Percentiles rank a stretch among this genome's conserved stretches.
phyloP scores from a whole-genome alignment of 2,888 invertebrate species.

The Parnassius mnemosyne region DNA sequence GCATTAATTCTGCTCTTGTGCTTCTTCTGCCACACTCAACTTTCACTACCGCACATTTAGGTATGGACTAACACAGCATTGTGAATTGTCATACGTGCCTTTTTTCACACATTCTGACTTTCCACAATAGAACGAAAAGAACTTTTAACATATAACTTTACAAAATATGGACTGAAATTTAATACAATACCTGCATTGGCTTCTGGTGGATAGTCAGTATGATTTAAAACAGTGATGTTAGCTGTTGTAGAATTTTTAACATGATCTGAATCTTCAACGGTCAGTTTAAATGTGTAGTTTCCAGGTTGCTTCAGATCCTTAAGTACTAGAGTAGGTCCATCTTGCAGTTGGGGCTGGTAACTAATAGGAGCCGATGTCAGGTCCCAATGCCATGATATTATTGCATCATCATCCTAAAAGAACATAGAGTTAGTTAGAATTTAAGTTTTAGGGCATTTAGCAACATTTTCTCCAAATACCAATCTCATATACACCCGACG shows the following conservation, averaged over 20 bases:
- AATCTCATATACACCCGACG: too few relatives aligned
- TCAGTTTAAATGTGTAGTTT: constrained; percentile 93
- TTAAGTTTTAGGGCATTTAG: too few relatives aligned
- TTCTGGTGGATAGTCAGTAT: constrained; percentile 96
- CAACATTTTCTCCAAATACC: too few relatives aligned
- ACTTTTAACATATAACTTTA: background rate
- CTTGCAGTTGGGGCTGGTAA: constrained; percentile 89
- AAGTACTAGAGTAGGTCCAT: constrained; percentile 90
- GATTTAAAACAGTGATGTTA: constrained; percentile 93
- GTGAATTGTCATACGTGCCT: too few relatives aligned
- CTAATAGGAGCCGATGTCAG: constrained; percentile 92
- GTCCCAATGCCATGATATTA: constrained; percentile 96
- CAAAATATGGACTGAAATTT: too few relatives aligned
- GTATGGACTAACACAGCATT: too few relatives aligned
- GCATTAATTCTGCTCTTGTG: too few relatives aligned
- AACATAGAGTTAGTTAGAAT: background rate
- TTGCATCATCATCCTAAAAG: constrained; percentile 87
- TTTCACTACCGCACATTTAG: too few relatives aligned
- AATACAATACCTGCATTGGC: constrained; percentile 88
- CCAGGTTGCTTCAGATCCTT: constrained; percentile 92
- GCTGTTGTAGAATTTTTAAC: constrained; percentile 92
- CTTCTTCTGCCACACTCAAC: too few relatives aligned
- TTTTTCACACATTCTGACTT: too few relatives aligned
- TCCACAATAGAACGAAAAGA: background rate
- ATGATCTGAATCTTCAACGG: constrained; percentile 95